phyloP scores from a whole-genome alignment of 2,888 invertebrate genomes.

The Prosopocoilus inquinatus region DNA sequence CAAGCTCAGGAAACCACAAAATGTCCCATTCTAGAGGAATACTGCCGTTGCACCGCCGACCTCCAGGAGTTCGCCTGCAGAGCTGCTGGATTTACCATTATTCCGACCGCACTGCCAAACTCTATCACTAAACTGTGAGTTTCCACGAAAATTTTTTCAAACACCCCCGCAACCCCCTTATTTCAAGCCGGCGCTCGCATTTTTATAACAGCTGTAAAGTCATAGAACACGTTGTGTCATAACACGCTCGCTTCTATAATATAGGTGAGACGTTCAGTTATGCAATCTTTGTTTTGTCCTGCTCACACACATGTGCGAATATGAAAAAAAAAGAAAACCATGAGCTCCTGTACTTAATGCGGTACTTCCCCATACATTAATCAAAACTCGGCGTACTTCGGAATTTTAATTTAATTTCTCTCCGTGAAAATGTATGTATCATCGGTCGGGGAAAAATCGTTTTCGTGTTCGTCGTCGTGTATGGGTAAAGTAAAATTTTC shows the following conservation, averaged over 20 bases:
- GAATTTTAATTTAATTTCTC: too few species aligned
- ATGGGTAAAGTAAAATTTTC: too few species aligned
- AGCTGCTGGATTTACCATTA: slow-evolving; percentile 37
- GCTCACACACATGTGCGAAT: slow-evolving; percentile 14
- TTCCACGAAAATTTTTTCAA: slow-evolving; percentile 3
- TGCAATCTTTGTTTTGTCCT: slow-evolving; percentile 30
- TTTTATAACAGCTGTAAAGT: slow-evolving; percentile 22
- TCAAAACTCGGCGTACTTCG: too few species aligned
- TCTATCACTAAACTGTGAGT: slow-evolving; percentile 42
- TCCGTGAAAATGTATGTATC: too few species aligned
- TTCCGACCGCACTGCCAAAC: slow-evolving; percentile 36
- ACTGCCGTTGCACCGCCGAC: slow-evolving; percentile 37
- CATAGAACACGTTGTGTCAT: slow-evolving; percentile 26
- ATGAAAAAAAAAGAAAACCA: neutral
- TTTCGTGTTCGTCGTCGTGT: too few species aligned
- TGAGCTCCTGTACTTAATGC: too few species aligned
- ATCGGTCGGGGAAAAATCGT: too few species aligned
- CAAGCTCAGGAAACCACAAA: slow-evolving; percentile 25
- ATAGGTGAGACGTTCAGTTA: slow-evolving; percentile 26
- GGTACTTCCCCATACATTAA: too few species aligned
- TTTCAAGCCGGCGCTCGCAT: slow-evolving; percentile 1
- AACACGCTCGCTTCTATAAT: slow-evolving; percentile 22
- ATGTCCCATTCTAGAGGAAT: slow-evolving; percentile 33
- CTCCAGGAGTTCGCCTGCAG: slow-evolving; percentile 38
- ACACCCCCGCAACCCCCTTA: neutral